Evolutionary conservation across 2,888 invertebrate genomes (phyloP), one percentile per base, ranked within the genome.

Genomic region (Drosophila macrospina): DNA sequence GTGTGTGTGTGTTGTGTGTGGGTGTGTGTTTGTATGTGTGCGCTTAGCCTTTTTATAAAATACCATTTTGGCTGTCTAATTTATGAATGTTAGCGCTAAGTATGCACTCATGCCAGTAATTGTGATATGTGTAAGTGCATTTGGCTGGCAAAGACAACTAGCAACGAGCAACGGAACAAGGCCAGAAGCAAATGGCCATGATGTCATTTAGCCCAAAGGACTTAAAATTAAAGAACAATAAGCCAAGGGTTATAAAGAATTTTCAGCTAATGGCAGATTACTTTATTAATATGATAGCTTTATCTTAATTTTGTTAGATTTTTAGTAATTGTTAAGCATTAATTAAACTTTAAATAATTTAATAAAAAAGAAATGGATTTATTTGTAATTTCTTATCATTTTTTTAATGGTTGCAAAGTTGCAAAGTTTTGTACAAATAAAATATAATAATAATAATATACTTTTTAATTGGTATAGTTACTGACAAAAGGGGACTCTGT

Each of bases 31-130:
- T 41, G 44, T 26, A 16, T 42, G 42, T 57, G 39, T 74, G 68
- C 76, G 69, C 82, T 86, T 83, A 86, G 77, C 86, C 74, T 74
- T 83, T 55, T 77, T 80, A 61, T 67, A 80, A 86, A 86, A 80
- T 80, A 63, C 73, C 78, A 80, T 78, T 84, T 80, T 59, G 45
- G 42, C 67, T 68, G 39, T 67, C 71, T 85, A 83, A 85, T 85
- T 85, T 87, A 82, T 85, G 87, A 87, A 74, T 82, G 80, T 63
- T 47, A 45, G 79, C 69, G 64, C 57, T 76, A 76, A 78, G 81
- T 74, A 78, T 67, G 77, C 67, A 44, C 73, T 70, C 73, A 66
- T 73, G 83, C 78, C 75, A 78, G 76, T 80, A 85, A 82, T 74
- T 76, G 76, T 74, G 76, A 86, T 73, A 60, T 80, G 86, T 77